phyloP scores from a whole-genome alignment of 2,113 vertebrate genomes.

The Brachyhypopomus gauderio region DNA sequence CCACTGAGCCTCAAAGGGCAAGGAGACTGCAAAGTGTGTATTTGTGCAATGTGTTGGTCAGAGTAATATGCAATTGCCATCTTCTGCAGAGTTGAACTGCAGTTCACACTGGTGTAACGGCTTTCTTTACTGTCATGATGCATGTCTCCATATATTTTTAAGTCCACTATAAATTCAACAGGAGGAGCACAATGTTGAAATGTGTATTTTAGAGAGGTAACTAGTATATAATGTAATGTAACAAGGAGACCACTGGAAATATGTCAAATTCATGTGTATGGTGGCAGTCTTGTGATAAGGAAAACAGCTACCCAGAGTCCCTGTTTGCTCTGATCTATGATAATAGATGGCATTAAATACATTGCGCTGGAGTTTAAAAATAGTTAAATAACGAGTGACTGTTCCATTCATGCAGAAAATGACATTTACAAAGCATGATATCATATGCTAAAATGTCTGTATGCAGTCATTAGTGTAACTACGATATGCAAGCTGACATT shows the following conservation, averaged over 20 bases:
- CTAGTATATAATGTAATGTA: not conserved
- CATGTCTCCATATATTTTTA: not conserved
- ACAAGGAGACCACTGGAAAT: not conserved
- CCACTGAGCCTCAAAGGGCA: not conserved
- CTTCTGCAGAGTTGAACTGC: not conserved
- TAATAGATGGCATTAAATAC: slow-evolving; percentile 7
- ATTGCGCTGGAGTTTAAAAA: not conserved
- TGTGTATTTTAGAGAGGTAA: not conserved
- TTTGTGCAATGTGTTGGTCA: not conserved
- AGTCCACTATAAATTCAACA: not conserved
- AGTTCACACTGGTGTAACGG: not conserved
- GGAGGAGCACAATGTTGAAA: not conserved
- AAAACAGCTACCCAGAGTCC: slow-evolving; percentile 1
- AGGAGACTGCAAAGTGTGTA: not conserved
- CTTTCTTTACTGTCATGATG: not conserved
- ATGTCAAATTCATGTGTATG: slow-evolving; percentile 3
- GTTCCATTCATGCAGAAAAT: slow-evolving; percentile 23
- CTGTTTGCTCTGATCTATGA: slow-evolving; percentile 17
- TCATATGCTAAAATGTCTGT: not conserved
- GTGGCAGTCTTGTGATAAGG: slow-evolving; percentile 1
- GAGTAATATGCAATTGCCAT: not conserved
- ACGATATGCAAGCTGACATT: slow-evolving; percentile 32
- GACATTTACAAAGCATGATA: slow-evolving; percentile 14
- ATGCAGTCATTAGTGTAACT: slow-evolving; percentile 17
- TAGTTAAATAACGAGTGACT: slow-evolving; percentile 13